Conservation (phyloP, 2,797 vertebrate genomes). For the Muscicapa comitata region DNA sequence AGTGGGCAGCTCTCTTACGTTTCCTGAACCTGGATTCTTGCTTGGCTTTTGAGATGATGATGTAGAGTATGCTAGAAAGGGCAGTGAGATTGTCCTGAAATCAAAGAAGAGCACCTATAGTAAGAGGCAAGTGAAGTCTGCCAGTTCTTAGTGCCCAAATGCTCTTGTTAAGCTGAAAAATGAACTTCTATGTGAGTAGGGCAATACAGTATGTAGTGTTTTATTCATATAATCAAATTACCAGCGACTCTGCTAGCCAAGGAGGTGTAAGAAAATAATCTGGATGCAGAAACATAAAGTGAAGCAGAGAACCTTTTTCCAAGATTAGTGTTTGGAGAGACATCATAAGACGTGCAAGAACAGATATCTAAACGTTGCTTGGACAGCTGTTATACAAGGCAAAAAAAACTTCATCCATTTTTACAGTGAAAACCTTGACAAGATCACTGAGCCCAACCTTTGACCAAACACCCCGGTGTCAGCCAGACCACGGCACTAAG, state of each 20-base stretch:
- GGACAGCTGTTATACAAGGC: neutral
- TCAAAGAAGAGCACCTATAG: neutral
- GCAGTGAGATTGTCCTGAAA: neutral
- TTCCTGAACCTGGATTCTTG: neutral
- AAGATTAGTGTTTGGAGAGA: neutral
- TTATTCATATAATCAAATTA: neutral
- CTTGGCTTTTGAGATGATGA: neutral
- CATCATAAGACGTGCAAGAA: fast-evolving
- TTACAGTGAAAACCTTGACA: neutral
- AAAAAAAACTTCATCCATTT: fast-evolving
- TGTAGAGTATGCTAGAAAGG: neutral
- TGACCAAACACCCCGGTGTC: fast-evolving
- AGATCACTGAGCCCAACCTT: neutral
- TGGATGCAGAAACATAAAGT: neutral
- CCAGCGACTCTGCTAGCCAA: neutral
- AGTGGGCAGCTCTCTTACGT: neutral
- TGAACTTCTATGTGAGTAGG: neutral
- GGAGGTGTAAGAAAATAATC: neutral
- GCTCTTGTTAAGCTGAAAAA: neutral
- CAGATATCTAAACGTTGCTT: neutral
- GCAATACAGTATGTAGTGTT: neutral
- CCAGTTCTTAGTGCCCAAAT: neutral
- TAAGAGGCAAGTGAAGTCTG: neutral
- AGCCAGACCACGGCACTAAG: neutral
- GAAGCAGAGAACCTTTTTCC: neutral